A percentile compares a stretch with the other conserved stretches of the same genome.
Evolutionary conservation across 2,888 invertebrate species (phyloP).

Genomic region (Hirtodrosophila alboralis): DNA sequence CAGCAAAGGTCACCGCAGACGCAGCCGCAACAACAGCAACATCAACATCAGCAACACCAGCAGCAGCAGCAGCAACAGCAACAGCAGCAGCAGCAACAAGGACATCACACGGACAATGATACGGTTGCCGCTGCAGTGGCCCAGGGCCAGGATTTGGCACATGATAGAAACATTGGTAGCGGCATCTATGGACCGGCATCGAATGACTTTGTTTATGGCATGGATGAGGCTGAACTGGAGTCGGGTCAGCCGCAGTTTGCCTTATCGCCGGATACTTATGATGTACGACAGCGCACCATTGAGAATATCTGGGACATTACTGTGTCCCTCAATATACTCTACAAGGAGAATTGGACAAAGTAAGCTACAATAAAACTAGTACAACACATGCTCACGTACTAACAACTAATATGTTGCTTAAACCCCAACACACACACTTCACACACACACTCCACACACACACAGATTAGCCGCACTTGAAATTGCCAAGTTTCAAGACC

Average conservation of each 20-base stretch:
- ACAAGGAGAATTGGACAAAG: slow-evolving; percentile 95
- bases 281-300: slow-evolving; percentile 89
- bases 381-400: not conserved
- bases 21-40: slow-evolving; percentile 20
- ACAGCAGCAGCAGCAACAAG: slow-evolving; percentile 24
- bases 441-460: slow-evolving; percentile 4
- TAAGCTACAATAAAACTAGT: too few species aligned
- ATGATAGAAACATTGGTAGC: slow-evolving; percentile 27
- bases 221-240: slow-evolving; percentile 69
- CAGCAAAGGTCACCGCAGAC: slow-evolving; percentile 54
- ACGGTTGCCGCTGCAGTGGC: slow-evolving; percentile 66
- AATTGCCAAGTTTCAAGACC: slow-evolving; percentile 90
- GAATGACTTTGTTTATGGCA: slow-evolving; percentile 80
- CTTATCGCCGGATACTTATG: slow-evolving; percentile 84
- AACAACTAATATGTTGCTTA: not conserved
- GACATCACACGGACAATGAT: slow-evolving; percentile 73
- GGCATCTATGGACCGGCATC: slow-evolving; percentile 50
- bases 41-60: too few species aligned
- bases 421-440: slow-evolving; percentile 17
- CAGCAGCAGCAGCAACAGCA: slow-evolving; percentile 25
- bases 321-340: slow-evolving; percentile 93
- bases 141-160: slow-evolving; percentile 46
- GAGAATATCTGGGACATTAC: slow-evolving; percentile 97
- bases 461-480: slow-evolving; percentile 84
- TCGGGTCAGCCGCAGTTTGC: slow-evolving; percentile 73